phyloP scores from a whole-genome alignment of 2,797 vertebrate species.

The Amblyopsis hoosieri region DNA sequence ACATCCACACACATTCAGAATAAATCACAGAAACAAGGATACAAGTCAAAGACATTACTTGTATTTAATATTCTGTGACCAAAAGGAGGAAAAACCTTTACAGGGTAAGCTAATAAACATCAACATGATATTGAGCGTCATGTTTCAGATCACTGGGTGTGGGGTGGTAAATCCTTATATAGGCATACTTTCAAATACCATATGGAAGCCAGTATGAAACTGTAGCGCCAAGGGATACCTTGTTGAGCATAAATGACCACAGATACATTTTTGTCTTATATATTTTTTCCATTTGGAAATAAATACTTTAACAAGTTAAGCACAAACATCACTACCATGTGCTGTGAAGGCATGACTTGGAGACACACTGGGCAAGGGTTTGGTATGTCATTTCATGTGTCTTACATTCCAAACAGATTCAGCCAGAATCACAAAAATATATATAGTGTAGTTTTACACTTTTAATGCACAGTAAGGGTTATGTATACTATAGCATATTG shows the following conservation, averaged over 20 bases:
- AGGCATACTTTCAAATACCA: slow-evolving; percentile 15
- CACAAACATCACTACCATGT: slow-evolving; percentile 15
- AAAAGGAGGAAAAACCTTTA: slow-evolving; percentile 64
- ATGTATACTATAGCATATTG: neutral
- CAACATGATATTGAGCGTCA: slow-evolving; percentile 69
- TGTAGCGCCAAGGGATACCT: slow-evolving; percentile 36
- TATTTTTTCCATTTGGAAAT: slow-evolving; percentile 13
- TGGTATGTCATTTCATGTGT: neutral
- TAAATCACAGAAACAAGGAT: slow-evolving; percentile 4
- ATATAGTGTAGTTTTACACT: slow-evolving; percentile 8
- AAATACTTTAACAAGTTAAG: slow-evolving; percentile 15
- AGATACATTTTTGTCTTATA: slow-evolving; percentile 23
- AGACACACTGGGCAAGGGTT: slow-evolving; percentile 31
- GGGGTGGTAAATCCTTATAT: slow-evolving; percentile 39
- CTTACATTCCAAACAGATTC: too few species aligned
- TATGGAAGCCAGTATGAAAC: slow-evolving; percentile 58
- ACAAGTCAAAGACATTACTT: slow-evolving; percentile 60
- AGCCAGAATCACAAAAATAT: slow-evolving; percentile 11
- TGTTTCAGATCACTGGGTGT: slow-evolving; percentile 59
- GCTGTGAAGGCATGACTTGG: slow-evolving; percentile 9
- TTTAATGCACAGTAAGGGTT: neutral
- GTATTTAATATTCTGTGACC: slow-evolving; percentile 82
- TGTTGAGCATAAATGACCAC: slow-evolving; percentile 35
- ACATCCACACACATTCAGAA: slow-evolving; percentile 7
- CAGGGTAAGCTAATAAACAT: slow-evolving; percentile 78